Conservation (phyloP, 2,888 invertebrate species). For the Ochropacha duplaris region DNA sequence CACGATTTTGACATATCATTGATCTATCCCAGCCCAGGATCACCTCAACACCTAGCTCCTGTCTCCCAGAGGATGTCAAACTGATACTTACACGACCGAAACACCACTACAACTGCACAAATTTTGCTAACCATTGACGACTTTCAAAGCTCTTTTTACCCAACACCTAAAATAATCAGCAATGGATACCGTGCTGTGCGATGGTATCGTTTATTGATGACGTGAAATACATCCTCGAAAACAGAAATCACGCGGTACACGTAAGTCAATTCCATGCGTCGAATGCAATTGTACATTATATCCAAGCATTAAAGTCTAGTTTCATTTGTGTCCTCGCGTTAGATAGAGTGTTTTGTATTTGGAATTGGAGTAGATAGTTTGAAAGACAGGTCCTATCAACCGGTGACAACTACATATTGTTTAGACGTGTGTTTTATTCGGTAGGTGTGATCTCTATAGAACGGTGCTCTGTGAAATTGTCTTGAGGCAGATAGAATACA, state of each 20-base stretch:
- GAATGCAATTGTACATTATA: conserved; percentile 10
- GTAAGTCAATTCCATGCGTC: conserved; percentile 15
- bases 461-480: conserved; percentile 61
- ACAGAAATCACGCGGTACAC: conserved; percentile 17
- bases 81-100: conserved; percentile 16
- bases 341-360: conserved; percentile 10
- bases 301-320: neutral
- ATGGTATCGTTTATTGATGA: conserved; percentile 16
- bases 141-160: neutral
- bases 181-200: conserved; percentile 24
- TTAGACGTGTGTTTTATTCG: conserved; percentile 70
- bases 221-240: conserved; percentile 26
- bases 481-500: conserved; percentile 56
- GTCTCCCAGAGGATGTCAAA: conserved; percentile 54
- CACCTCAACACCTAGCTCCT: conserved; percentile 70
- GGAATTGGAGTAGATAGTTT: conserved; percentile 63
- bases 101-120: conserved; percentile 34
- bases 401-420: conserved; percentile 80
- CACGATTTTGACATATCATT: conserved; percentile 79
- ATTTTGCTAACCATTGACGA: conserved; percentile 20
- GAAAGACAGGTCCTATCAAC: conserved; percentile 81
- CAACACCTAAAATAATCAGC: conserved; percentile 6
- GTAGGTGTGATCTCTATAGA: conserved; percentile 70
- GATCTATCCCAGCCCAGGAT: conserved; percentile 70
- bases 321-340: conserved; percentile 3